A percentile compares a stretch with the other conserved stretches of the same genome.
phyloP scores from a whole-genome alignment of 2,888 invertebrate genomes.

The Diploptera punctata region DNA sequence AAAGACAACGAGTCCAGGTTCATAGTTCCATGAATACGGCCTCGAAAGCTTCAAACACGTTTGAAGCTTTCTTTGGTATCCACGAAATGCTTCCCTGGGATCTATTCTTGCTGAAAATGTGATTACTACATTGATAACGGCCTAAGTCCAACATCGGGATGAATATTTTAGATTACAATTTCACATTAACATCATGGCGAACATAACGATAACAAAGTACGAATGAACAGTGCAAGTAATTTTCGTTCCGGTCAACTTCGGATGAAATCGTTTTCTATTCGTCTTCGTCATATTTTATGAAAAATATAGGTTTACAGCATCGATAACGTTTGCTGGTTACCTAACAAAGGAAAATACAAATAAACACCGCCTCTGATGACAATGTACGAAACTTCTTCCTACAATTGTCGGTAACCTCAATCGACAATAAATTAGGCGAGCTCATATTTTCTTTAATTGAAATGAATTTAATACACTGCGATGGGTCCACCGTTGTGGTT shows the following conservation, averaged over 20 bases:
- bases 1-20: conserved; percentile 98
- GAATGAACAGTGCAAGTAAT: not conserved
- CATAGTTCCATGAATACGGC: conserved; percentile 94
- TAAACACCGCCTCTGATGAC: no score
- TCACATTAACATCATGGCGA: conserved; percentile 55
- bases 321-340: no score
- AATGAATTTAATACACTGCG: no score
- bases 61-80: conserved; percentile 90
- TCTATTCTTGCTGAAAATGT: conserved; percentile 56
- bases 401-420: no score
- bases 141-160: conserved; percentile 61
- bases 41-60: conserved; percentile 94
- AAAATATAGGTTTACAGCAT: no score
- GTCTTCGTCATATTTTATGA: no score
- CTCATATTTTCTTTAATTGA: no score
- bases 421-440: no score
- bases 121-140: conserved; percentile 58
- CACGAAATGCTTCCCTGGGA: conserved; percentile 66
- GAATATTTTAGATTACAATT: conserved; percentile 52
- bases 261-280: not conserved
- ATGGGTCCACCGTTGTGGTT: no score
- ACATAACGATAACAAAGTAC: conserved; percentile 42
- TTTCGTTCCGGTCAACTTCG: not conserved
- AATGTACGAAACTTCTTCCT: no score
- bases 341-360: no score